Evolutionary conservation across 2,113 vertebrate genomes (phyloP).

Genomic region (Blennius ocellaris): DNA sequence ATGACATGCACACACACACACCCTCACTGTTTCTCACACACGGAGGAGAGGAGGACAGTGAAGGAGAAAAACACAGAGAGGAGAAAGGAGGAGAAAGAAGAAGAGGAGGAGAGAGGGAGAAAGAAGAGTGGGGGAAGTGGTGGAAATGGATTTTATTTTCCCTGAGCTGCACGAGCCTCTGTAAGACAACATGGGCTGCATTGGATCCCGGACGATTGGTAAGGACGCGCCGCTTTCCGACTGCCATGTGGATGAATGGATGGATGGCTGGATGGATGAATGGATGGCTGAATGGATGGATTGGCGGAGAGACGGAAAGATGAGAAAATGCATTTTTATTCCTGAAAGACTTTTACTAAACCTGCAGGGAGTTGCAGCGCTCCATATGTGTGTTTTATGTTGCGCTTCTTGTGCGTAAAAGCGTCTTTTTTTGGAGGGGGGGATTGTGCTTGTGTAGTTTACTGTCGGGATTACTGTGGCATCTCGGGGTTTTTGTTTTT

Average conservation of each 20-base stretch:
- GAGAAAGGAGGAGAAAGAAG: conserved; percentile 34
- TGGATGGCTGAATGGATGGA: conserved; percentile 1
- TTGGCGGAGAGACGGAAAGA: not conserved
- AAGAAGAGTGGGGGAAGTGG: conserved; percentile 21
- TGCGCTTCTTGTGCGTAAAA: not conserved
- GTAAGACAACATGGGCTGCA: conserved; percentile 85
- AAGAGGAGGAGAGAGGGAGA: conserved; percentile 30
- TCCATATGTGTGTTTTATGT: not conserved
- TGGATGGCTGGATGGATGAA: conserved; percentile 9
- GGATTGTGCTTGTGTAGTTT: conserved; percentile 24
- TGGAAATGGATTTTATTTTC: conserved; percentile 69
- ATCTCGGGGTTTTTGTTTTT: not conserved
- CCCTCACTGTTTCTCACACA: conserved; percentile 47
- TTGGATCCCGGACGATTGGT: conserved; percentile 86
- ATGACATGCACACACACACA: conserved; percentile 52
- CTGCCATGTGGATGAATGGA: conserved; percentile 38
- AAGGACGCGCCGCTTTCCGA: conserved; percentile 60
- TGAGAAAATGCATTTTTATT: not conserved
- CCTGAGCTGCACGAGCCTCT: conserved; percentile 73
- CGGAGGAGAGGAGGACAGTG: conserved; percentile 59
- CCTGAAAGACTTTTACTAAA: not conserved
- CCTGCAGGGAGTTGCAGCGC: conserved; percentile 21
- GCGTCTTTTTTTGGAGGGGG: not conserved
- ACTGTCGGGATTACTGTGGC: conserved; percentile 32
- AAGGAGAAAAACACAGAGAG: conserved; percentile 44